A percentile compares a stretch with the other conserved stretches of the same genome.
phyloP scores from a whole-genome alignment of 2,888 invertebrate species.

The Agonum fuliginosum region DNA sequence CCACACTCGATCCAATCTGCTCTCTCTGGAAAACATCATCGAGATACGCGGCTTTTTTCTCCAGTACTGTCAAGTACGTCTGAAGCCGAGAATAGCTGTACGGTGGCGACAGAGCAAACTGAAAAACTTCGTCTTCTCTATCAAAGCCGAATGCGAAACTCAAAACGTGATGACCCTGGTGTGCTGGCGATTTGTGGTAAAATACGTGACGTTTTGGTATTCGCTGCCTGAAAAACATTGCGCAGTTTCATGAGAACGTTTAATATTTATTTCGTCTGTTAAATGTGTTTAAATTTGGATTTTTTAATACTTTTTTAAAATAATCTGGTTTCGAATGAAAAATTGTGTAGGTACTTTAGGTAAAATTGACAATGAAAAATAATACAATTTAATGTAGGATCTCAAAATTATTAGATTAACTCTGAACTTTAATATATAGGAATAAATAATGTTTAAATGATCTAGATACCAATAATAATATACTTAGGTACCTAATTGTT shows the following conservation, averaged over 20 bases:
- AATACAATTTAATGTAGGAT: too few relatives aligned
- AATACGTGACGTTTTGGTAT: conserved; percentile 89
- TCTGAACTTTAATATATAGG: too few relatives aligned
- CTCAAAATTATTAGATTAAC: too few relatives aligned
- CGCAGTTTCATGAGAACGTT: background rate
- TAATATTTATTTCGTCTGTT: background rate
- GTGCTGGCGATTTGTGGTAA: conserved; percentile 92
- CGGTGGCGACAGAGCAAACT: conserved; percentile 94
- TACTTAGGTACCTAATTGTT: too few relatives aligned
- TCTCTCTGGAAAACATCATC: conserved; percentile 81
- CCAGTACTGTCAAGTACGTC: conserved; percentile 86
- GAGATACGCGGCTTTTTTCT: conserved; percentile 75
- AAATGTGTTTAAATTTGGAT: conserved; percentile 6
- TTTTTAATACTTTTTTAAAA: too few relatives aligned
- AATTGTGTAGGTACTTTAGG: too few relatives aligned
- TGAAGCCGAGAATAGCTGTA: conserved; percentile 96
- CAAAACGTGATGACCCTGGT: conserved; percentile 93
- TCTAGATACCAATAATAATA: too few relatives aligned
- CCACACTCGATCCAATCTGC: conserved; percentile 80
- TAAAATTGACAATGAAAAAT: too few relatives aligned
- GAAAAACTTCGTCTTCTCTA: conserved; percentile 94
- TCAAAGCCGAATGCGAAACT: conserved; percentile 97
- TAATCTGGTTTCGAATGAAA: too few relatives aligned
- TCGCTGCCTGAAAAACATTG: conserved; percentile 79
- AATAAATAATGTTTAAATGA: too few relatives aligned